Conservation (phyloP, 1,140 invertebrate species). For the Drosophila pectinifera region DNA sequence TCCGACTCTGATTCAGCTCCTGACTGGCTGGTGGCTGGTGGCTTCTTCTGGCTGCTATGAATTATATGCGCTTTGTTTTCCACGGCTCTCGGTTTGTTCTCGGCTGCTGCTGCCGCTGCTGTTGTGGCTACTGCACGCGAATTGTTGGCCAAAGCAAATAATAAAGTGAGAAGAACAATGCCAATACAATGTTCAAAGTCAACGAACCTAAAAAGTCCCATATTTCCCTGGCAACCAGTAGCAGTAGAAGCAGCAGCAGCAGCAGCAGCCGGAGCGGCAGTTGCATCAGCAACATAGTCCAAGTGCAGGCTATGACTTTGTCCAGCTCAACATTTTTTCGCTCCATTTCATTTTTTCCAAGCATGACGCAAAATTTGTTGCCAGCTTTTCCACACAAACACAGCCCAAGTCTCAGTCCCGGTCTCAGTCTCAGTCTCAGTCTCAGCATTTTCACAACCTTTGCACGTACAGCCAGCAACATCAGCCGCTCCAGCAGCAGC, state of each 20-base stretch:
- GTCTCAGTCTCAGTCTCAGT: slow-evolving; percentile 34
- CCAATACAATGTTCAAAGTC: slow-evolving; percentile 81
- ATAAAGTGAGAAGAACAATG: slow-evolving; percentile 84
- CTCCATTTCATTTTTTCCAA: slow-evolving; percentile 83
- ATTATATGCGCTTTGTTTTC: slow-evolving; percentile 82
- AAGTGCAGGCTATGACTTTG: slow-evolving; percentile 72
- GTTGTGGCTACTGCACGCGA: slow-evolving; percentile 76
- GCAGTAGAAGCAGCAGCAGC: slow-evolving; percentile 38
- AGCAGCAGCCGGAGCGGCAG: slow-evolving; percentile 11
- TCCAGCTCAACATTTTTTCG: slow-evolving; percentile 80
- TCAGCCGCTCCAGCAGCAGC: slow-evolving; percentile 33
- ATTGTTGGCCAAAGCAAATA: slow-evolving; percentile 79
- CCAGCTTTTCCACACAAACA: slow-evolving; percentile 74
- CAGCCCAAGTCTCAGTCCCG: slow-evolving; percentile 12
- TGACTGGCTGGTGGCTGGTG: too few species aligned
- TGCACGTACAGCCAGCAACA: slow-evolving; percentile 72
- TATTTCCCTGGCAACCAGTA: slow-evolving; percentile 67
- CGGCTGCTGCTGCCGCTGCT: slow-evolving; percentile 51
- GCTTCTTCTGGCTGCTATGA: slow-evolving; percentile 61
- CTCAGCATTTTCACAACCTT: slow-evolving; percentile 82
- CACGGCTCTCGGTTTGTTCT: slow-evolving; percentile 36
- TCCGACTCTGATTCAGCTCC: slow-evolving; percentile 12
- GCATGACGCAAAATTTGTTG: slow-evolving; percentile 84
- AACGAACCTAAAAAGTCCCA: slow-evolving; percentile 83
- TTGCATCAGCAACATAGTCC: slow-evolving; percentile 29